Conservation (phyloP, 37 sponge, comb jelly and placozoan genomes). For the Spongilla lacustris region DNA sequence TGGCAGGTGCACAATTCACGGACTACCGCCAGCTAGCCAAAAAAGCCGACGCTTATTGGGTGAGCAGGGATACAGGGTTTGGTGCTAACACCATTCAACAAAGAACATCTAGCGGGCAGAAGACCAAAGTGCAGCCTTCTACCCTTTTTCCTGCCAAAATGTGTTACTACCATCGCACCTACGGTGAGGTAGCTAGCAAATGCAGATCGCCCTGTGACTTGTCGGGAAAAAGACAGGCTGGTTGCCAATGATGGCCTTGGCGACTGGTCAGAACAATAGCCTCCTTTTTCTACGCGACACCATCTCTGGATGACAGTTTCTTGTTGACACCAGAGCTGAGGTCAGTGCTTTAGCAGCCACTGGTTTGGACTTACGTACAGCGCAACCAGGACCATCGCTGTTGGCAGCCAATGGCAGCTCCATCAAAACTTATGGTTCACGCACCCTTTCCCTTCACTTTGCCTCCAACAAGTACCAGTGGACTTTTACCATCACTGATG, state of each 20-base stretch:
- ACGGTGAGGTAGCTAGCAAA: constrained; percentile 7
- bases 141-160: too few relatives aligned
- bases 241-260: constrained; percentile 2
- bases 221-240: constrained; percentile 21
- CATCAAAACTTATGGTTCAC: constrained; percentile 21
- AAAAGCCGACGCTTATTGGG: constrained; percentile 12
- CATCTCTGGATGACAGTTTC: constrained; percentile 20
- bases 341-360: constrained; percentile 26
- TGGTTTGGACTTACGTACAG: constrained; percentile 10
- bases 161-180: constrained; percentile 31
- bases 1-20: constrained; percentile 3
- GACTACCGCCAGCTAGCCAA: constrained; percentile 6
- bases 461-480: constrained; percentile 4
- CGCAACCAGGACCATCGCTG: constrained; percentile 19
- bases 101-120: too few relatives aligned
- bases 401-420: constrained; percentile 25
- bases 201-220: constrained; percentile 10
- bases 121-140: too few relatives aligned
- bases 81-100: too few relatives aligned
- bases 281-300: constrained; percentile 11
- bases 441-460: constrained; percentile 23
- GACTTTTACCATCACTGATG: constrained; percentile 19
- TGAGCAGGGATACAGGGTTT: neutral
- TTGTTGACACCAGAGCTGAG: constrained; percentile 28
- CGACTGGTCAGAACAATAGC: neutral